Evolutionary conservation across 2,797 vertebrate species (phyloP), one percentile per base, ranked within the genome.

Genomic region (Oryzias dopingdopingensis): DNA sequence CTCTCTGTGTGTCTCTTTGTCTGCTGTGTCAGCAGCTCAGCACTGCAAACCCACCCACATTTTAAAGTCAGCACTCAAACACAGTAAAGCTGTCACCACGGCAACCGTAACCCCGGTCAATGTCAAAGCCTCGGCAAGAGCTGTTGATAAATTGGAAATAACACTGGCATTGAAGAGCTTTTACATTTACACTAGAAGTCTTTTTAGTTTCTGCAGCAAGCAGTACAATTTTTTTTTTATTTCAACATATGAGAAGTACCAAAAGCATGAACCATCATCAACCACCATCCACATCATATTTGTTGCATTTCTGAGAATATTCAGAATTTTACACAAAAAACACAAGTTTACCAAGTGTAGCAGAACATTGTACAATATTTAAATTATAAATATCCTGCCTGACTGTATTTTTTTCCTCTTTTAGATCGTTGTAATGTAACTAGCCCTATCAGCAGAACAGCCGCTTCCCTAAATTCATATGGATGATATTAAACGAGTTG

Each of bases 21-120:
- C n/a, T 62, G 76, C 70, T 78, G 77, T 62, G 76, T 84, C 80
- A 84, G 84, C 82, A 75, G 49, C 52, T 74, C 67, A 67, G 57
- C 77, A 61, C 57, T 26, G 56, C 49, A 62, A 74, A 49, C 49
- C 66, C 62, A 63, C 69, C 61, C 66, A 76, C 56, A 71, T 70
- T 71, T 62, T 56, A 4, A 40, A 17, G 20, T 61, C 60, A 70
- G 44, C 50, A 54, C 23, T 29, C 2, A 29, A 41, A 42, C 53
- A 44, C 56, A 56, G 13, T 37, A 51, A 49, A 20, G 37, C 59
- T 48, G 55, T 80, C 50, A 14, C 74, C 59, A 72, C 46, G 51
- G 71, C 59, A 69, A 69, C 72, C 8, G 16, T 40, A 41, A 56
- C 59, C 59, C 56, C 65, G 69, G 67, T 76, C 61, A 66, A 26